phyloP scores from a whole-genome alignment of 2,888 invertebrate species.

The Lymantria dispar region DNA sequence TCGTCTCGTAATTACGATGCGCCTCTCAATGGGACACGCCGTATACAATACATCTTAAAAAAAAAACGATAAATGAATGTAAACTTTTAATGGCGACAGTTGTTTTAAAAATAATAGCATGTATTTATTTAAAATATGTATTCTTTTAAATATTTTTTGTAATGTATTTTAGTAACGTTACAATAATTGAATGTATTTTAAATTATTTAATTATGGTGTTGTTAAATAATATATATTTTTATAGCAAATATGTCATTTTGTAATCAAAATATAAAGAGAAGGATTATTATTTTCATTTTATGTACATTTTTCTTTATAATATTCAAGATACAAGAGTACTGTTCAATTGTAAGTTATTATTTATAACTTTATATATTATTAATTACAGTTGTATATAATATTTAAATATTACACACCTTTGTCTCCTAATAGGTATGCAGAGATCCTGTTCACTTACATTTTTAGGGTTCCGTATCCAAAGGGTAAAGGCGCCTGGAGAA shows the following conservation, averaged over 20 bases:
- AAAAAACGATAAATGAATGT: conserved; percentile 50
- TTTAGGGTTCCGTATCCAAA: too few species aligned
- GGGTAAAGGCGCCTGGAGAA: too few species aligned
- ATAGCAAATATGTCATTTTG: background rate
- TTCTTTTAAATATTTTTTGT: background rate
- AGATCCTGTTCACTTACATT: too few species aligned
- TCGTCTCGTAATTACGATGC: conserved; percentile 68
- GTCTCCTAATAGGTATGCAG: too few species aligned
- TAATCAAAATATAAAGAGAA: background rate
- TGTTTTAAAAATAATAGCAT: conserved; percentile 16
- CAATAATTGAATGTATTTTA: background rate
- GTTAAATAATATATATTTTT: background rate
- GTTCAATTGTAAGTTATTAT: background rate
- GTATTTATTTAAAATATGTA: background rate
- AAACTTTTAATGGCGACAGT: conserved; percentile 28
- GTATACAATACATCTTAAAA: conserved; percentile 58
- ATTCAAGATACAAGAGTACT: background rate
- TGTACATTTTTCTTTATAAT: too few species aligned
- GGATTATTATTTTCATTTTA: background rate
- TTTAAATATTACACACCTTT: too few species aligned
- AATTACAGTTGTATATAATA: too few species aligned
- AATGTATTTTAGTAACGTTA: background rate
- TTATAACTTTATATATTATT: background rate
- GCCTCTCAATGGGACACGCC: conserved; percentile 59
- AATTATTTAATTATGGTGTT: background rate